phyloP scores from a whole-genome alignment of 2,797 vertebrate species.

The Phaenicophaeus curvirostris region DNA sequence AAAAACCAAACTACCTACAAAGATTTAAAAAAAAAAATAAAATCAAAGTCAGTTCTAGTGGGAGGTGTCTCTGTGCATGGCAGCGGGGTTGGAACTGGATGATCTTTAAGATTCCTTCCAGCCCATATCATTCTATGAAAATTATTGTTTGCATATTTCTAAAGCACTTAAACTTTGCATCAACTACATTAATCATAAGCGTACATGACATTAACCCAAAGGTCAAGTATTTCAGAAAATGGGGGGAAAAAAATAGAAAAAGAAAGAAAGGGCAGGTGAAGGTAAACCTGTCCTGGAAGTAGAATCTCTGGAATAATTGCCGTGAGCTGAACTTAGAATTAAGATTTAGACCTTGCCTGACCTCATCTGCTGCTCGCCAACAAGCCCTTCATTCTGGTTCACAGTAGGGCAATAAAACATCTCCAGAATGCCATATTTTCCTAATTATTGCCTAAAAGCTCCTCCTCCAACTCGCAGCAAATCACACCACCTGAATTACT shows the following conservation, averaged over 20 bases:
- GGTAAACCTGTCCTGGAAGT: background rate
- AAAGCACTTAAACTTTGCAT: background rate
- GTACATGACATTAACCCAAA: background rate
- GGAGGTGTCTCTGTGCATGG: no score
- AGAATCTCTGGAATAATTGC: background rate
- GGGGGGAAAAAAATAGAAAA: rapidly evolving
- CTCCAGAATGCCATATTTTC: background rate
- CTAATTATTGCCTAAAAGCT: background rate
- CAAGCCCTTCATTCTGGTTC: background rate
- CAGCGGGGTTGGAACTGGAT: no score
- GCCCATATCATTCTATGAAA: background rate
- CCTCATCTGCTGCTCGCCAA: background rate
- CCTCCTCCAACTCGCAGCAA: background rate
- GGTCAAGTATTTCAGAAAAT: background rate
- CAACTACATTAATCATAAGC: background rate
- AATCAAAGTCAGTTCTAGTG: background rate
- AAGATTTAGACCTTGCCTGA: background rate
- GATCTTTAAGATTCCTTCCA: no score
- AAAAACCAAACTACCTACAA: background rate
- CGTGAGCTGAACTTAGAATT: background rate
- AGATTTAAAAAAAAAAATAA: background rate
- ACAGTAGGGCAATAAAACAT: background rate
- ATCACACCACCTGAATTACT: background rate
- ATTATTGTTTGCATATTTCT: background rate
- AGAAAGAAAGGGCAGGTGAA: background rate